Evolutionary conservation across 1,140 invertebrate genomes (phyloP).

Genomic region (Acromyrmex echinatior): DNA sequence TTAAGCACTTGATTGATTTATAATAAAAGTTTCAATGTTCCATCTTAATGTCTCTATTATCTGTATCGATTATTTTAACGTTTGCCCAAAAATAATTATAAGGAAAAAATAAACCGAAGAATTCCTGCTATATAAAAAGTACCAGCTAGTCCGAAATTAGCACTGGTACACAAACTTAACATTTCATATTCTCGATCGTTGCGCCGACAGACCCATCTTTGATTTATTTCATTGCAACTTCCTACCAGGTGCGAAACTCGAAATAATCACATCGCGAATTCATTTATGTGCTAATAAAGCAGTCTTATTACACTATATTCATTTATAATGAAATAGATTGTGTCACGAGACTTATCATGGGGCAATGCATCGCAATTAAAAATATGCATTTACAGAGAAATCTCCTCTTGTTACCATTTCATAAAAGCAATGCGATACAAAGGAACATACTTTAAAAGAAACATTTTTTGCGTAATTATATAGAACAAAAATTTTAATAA

Average conservation of each 20-base stretch:
- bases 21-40: neutral
- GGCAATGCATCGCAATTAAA: slow-evolving; percentile 30
- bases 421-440: neutral
- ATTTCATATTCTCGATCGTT: slow-evolving; percentile 15
- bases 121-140: neutral
- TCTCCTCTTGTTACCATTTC: neutral
- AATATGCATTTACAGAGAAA: neutral
- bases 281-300: slow-evolving; percentile 60
- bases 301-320: slow-evolving; percentile 18
- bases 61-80: neutral
- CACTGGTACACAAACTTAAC: slow-evolving; percentile 3
- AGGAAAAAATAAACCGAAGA: neutral
- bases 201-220: neutral
- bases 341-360: neutral
- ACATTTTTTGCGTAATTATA: neutral
- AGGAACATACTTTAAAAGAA: neutral
- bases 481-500: neutral
- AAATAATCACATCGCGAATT: slow-evolving; percentile 50
- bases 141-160: no score
- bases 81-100: slow-evolving; percentile 1
- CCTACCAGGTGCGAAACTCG: neutral
- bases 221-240: neutral
- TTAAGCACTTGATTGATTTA: neutral
- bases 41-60: neutral
- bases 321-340: slow-evolving; percentile 41